These are phyloP conservation scores for Synaphobranchus kaupii DNA, from an alignment of 2,797 vertebrate genomes.

Conservation along the genomic window DNA sequence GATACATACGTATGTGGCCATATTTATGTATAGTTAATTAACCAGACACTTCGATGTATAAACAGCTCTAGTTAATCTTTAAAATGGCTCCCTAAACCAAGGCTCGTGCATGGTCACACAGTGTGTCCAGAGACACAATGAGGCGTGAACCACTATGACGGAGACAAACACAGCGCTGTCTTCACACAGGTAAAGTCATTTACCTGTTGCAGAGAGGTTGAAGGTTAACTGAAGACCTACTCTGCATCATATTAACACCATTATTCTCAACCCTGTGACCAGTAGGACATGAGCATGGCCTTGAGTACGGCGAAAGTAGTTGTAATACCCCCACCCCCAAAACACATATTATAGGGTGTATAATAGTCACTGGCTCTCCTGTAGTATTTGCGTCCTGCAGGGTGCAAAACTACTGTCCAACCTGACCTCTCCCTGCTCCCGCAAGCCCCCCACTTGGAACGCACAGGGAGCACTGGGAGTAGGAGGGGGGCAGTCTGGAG, in stretches of 20 bases:
- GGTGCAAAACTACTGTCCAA: too few relatives aligned
- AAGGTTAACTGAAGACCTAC: not conserved
- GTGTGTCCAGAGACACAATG: not conserved
- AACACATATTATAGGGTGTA: not conserved
- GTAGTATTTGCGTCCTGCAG: not conserved
- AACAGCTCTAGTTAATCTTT: not conserved
- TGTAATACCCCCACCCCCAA: not conserved
- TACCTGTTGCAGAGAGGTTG: not conserved
- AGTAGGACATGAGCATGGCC: not conserved
- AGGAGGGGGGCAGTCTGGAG: too few relatives aligned
- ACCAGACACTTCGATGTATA: not conserved
- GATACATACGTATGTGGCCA: not conserved
- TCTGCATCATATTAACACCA: not conserved
- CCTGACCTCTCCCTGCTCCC: too few relatives aligned
- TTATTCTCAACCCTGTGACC: not conserved
- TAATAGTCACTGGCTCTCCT: not conserved
- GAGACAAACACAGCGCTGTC: not conserved
- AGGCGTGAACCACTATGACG: not conserved
- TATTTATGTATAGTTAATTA: not conserved
- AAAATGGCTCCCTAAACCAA: not conserved
- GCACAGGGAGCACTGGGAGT: too few relatives aligned
- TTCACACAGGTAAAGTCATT: not conserved
- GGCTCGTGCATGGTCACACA: not conserved
- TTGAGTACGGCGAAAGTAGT: not conserved
- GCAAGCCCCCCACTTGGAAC: too few relatives aligned